Evolutionary conservation across 2,797 vertebrate species (phyloP), one percentile per base, ranked within the genome.

Genomic region (Sciurus vulgaris): DNA sequence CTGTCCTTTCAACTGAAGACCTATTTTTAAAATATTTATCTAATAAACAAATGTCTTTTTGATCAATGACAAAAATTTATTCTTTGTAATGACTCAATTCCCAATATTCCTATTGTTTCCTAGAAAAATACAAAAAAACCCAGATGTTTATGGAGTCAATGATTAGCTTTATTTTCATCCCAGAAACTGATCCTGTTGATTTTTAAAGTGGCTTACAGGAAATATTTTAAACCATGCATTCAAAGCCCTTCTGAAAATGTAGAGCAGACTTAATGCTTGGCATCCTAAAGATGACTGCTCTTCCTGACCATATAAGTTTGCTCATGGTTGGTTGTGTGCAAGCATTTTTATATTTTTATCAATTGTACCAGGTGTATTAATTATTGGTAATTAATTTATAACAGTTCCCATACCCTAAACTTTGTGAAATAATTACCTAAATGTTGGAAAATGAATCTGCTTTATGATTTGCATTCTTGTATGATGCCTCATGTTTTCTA

Each of bases 391-490:
- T 14, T 51, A 41, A 72, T 41, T 86, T 86, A 73, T 89, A 69
- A 51, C 24, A 63, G 11, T 72, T 24, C 17, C 9, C 9, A 73
- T 11, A 83, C 84, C 26, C 20, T 72, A 86, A 70, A 81, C 69
- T 73, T 15, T 78, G 85, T 81, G 41, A 93, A 96, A 81, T 94
- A 89, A 15, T 70, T 93, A 14, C 47, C 92, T 86, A 81, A 73
- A 88, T 69, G 24, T 56, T 94, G 56, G 78, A 38, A 94, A 94
- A n/a, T 73, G 14, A 79, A 76, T 92, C 56, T 86, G 17, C 8
- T 91, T 85, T 95, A 20, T 41, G 26, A 81, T 26, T 89, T 79
- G 28, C 86, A 86, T 94, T 95, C 33, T 87, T 92, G 44, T 65
- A 2, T 78, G 77, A n/a, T 89, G 33, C 56, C 41, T 93, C 47